phyloP scores from a whole-genome alignment of 2,113 vertebrate species.

The Menidia beryllina region DNA sequence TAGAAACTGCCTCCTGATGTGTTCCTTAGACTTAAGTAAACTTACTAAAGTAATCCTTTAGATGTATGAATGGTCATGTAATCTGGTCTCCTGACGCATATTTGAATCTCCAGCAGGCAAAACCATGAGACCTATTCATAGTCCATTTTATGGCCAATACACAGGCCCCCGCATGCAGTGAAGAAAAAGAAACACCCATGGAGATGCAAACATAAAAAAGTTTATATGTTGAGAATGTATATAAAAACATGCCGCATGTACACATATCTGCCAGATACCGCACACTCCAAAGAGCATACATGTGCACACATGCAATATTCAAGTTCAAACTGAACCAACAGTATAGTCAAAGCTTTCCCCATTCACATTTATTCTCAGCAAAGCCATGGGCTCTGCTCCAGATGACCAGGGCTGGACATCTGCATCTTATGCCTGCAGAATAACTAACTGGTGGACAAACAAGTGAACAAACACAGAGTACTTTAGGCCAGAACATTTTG shows the following conservation, averaged over 20 bases:
- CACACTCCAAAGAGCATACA: background rate
- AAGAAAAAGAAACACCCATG: slow-evolving; percentile 3
- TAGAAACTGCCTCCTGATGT: background rate
- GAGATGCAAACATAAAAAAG: background rate
- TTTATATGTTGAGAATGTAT: background rate
- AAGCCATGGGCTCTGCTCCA: background rate
- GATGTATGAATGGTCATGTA: background rate
- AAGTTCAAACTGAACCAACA: background rate
- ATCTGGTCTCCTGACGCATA: slow-evolving; percentile 51
- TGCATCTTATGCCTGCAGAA: background rate
- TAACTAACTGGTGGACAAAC: background rate
- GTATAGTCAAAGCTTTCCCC: background rate
- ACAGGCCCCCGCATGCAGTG: background rate
- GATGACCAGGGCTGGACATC: background rate
- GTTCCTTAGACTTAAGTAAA: no score
- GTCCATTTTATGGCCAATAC: slow-evolving; percentile 39
- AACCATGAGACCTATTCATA: slow-evolving; percentile 64
- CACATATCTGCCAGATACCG: background rate
- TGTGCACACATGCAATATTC: slow-evolving; percentile 19
- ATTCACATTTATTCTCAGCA: background rate
- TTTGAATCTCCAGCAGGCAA: slow-evolving; percentile 47
- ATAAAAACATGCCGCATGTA: background rate
- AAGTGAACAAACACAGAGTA: background rate
- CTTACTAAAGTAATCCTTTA: background rate
- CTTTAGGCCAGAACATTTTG: background rate